Evolutionary conservation across 2,888 invertebrate species (phyloP), one percentile per base, ranked within the genome.

Genomic region (Hyposoter dolosus): DNA sequence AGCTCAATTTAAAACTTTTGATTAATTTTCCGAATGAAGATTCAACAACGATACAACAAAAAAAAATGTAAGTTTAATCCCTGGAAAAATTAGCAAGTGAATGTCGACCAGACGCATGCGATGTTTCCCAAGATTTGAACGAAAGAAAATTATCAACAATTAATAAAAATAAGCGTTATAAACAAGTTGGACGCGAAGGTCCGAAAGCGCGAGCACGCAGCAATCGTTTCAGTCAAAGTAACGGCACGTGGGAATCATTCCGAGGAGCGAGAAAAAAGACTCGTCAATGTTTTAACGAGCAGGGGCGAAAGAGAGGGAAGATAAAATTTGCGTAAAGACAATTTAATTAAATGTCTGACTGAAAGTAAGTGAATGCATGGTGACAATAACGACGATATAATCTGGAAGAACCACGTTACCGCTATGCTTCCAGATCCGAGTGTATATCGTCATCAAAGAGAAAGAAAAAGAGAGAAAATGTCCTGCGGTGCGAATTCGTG

Each of bases 371-470:
- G 74, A 82, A 87, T 87, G 83, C 86, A 83, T 71, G 87, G 86
- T 88, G 87, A 86, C 88, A 87, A 88, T 88, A 86, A 87, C 84
- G 86, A 84, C 84, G 87, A 86, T 88, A 88, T 86, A 84, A 88
- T 88, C 87, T 88, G 79, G 69, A 77, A 78, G 78, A 77, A 40
- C 40, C 68, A 56, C 53, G 66, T 45, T 45, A 53, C 72, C 76
- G 81, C 69, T 80, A 53, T 32, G 40, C 40, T 66, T 63, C 65
- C 80, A 50, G 72, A 80, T 63, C n/a, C 47, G 47, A 68, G 68
- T 60, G 35, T 28, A 47, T 56, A 81, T 74, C 65, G 65, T 82
- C 17, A 50, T 45, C 32, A 50, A 35, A 50, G 71, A 35, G 17
- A 56, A 60, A 71, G 69, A 19, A n/a, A 23, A 15, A 60, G 74